Percentiles rank a stretch among this genome's conserved stretches.
Evolutionary conservation across 2,888 invertebrate species (phyloP).

Genomic region (Hartigia nigra): DNA sequence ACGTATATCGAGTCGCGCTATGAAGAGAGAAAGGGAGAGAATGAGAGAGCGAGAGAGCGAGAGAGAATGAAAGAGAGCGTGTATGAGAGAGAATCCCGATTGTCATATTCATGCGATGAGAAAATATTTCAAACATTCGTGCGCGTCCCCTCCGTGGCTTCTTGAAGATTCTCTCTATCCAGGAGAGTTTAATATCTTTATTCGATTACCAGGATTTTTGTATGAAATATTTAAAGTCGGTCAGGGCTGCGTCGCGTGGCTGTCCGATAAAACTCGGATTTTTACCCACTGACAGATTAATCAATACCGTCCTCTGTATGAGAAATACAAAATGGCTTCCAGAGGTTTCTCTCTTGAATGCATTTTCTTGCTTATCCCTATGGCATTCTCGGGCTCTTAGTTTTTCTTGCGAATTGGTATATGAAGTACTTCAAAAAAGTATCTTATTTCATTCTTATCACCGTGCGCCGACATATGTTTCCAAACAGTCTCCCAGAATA

Average conservation of each 20-base stretch:
- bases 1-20: neutral
- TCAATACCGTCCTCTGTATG: slow-evolving; percentile 63
- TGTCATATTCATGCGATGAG: neutral
- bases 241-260: slow-evolving; percentile 16
- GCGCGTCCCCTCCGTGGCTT: neutral
- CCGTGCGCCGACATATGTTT: neutral
- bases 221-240: slow-evolving; percentile 8
- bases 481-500: neutral
- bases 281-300: slow-evolving; percentile 61
- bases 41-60: slow-evolving; percentile 8
- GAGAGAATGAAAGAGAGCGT: neutral
- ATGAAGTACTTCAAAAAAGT: neutral
- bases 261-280: slow-evolving; percentile 36
- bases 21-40: neutral
- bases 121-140: neutral
- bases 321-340: slow-evolving; percentile 64
- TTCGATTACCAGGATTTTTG: slow-evolving; percentile 24
- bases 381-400: neutral
- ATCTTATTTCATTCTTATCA: neutral
- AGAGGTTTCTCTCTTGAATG: slow-evolving; percentile 22
- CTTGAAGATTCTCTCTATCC: neutral
- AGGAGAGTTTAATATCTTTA: neutral
- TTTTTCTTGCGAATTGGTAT: neutral
- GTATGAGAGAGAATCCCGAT: neutral
- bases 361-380: neutral